Conservation (phyloP, 2,113 vertebrate species). For the Numenius arquata region DNA sequence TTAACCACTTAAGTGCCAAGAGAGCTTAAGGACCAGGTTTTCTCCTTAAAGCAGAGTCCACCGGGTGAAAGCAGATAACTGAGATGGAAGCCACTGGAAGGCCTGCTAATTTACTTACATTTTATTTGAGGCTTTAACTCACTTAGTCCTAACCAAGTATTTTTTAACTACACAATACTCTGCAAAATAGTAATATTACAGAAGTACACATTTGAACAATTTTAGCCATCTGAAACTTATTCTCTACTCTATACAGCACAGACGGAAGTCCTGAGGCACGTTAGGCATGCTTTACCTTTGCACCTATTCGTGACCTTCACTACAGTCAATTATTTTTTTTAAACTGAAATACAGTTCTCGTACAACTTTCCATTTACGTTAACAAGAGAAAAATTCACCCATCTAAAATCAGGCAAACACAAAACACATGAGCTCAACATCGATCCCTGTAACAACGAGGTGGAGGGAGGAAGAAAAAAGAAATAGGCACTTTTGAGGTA, state of each 20-base stretch:
- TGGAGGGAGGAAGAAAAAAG: fast-evolving
- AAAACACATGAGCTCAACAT: fast-evolving
- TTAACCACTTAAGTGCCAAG: conserved; percentile 66
- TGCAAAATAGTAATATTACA: not conserved
- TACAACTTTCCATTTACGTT: fast-evolving
- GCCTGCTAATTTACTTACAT: not conserved
- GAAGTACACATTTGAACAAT: not conserved
- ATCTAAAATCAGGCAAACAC: not conserved
- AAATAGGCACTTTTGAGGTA: fast-evolving
- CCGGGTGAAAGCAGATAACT: not conserved
- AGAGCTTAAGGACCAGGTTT: not conserved
- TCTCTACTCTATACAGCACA: not conserved
- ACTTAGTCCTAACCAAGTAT: not conserved
- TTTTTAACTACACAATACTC: not conserved
- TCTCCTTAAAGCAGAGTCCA: not conserved
- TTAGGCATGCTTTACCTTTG: not conserved
- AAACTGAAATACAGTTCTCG: not conserved
- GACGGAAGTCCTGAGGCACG: not conserved
- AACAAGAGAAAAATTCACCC: not conserved
- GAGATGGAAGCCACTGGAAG: not conserved
- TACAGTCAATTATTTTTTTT: fast-evolving
- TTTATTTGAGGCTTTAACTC: not conserved
- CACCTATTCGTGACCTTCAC: fast-evolving
- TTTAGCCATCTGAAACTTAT: not conserved
- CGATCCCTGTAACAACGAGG: fast-evolving